Percentiles rank a stretch among this genome's conserved stretches.
These are phyloP conservation scores for Oscarella lobularis DNA, from an alignment of 37 sponge, comb jelly and placozoan genomes.

Conservation along the genomic window DNA sequence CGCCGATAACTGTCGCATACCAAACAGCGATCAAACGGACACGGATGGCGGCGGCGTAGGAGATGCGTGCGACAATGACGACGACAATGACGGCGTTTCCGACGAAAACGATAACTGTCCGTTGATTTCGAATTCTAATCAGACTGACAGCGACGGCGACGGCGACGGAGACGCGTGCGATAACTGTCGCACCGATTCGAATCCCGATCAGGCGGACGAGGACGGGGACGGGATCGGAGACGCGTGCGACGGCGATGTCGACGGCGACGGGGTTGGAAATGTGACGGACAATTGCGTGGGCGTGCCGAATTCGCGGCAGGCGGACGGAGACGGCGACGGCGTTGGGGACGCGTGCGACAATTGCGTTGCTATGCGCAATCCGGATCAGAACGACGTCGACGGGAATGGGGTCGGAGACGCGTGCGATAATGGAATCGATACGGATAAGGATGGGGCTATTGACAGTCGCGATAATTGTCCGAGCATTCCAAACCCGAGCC, in stretches of 20 bases:
- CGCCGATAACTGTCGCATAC: slow-evolving; percentile 36
- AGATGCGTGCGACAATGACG: slow-evolving; percentile 12
- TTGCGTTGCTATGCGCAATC: background rate
- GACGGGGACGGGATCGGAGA: background rate
- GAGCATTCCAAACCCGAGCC: slow-evolving; percentile 25
- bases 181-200: background rate
- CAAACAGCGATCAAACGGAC: background rate
- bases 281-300: slow-evolving; percentile 47
- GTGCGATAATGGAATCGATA: slow-evolving; percentile 20
- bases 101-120: slow-evolving; percentile 59
- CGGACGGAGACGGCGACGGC: slow-evolving; percentile 2
- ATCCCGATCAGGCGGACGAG: background rate
- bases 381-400: background rate
- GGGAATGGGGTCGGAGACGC: slow-evolving; percentile 5
- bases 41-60: slow-evolving; percentile 5
- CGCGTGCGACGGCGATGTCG: background rate
- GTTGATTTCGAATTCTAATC: slow-evolving; percentile 26
- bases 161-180: slow-evolving; percentile 56
- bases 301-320: background rate
- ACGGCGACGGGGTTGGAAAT: slow-evolving; percentile 37
- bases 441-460: slow-evolving; percentile 44
- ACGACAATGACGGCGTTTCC: slow-evolving; percentile 47
- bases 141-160: slow-evolving; percentile 57
- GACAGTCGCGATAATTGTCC: slow-evolving; percentile 55
- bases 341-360: slow-evolving; percentile 4